phyloP scores from a whole-genome alignment of 2,797 vertebrate species.

The Anisognathus igniventris region DNA sequence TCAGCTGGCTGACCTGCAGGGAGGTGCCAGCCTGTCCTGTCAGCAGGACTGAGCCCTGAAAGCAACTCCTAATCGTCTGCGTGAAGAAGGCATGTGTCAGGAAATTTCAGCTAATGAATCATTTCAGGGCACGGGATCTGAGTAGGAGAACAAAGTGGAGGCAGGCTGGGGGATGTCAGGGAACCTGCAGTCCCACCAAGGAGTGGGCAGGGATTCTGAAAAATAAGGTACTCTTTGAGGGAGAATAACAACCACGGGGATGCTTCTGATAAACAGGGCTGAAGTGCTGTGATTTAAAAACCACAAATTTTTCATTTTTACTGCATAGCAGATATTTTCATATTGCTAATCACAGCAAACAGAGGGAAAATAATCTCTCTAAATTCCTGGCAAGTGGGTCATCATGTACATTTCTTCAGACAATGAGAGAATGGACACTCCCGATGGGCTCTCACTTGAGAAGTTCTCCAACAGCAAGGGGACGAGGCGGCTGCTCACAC shows the following conservation, averaged over 20 bases:
- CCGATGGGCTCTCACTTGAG: not conserved
- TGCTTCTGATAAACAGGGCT: not conserved
- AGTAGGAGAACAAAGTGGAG: not conserved
- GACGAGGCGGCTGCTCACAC: not conserved
- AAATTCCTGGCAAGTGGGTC: not conserved
- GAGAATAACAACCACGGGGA: not conserved
- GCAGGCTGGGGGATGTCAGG: not conserved
- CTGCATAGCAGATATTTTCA: not conserved
- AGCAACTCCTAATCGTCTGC: slow-evolving; percentile 17
- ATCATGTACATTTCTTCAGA: not conserved
- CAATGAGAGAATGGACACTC: not conserved
- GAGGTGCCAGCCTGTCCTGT: slow-evolving; percentile 28
- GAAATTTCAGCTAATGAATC: not conserved
- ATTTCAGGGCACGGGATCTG: not conserved
- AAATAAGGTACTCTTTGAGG: not conserved
- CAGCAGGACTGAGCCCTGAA: not conserved
- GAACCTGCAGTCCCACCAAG: not conserved
- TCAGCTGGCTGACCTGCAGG: not conserved
- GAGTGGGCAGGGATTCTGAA: not conserved
- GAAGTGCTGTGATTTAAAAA: not conserved
- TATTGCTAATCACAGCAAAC: not conserved
- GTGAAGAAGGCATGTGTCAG: not conserved
- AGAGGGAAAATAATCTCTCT: not conserved
- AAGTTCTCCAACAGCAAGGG: not conserved
- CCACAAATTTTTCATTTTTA: not conserved